Conservation (phyloP, 2,888 invertebrate genomes). For the Agrochola litura region DNA sequence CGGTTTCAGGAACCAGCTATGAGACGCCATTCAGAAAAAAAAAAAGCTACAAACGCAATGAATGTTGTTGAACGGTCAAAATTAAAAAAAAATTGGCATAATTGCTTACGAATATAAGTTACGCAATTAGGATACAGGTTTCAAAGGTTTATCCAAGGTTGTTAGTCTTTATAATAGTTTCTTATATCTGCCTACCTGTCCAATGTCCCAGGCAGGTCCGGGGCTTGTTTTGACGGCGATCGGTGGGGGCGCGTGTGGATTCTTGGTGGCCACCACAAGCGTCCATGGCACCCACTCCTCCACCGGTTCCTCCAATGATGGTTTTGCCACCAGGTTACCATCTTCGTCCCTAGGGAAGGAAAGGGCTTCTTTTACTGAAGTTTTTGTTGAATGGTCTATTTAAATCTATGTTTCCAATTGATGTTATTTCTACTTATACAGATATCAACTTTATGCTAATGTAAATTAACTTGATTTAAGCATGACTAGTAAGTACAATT, state of each 20-base stretch:
- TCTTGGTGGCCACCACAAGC: slow-evolving; percentile 79
- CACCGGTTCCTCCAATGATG: slow-evolving; percentile 72
- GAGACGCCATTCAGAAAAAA: too few relatives aligned
- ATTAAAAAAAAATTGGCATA: too few relatives aligned
- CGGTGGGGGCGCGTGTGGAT: slow-evolving; percentile 84
- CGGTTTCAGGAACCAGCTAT: too few relatives aligned
- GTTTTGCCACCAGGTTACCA: slow-evolving; percentile 72
- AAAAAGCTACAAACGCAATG: too few relatives aligned
- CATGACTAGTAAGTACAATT: too few relatives aligned
- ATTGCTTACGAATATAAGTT: too few relatives aligned
- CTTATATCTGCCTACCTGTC: slow-evolving; percentile 73
- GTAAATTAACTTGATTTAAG: too few relatives aligned
- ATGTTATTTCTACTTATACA: too few relatives aligned
- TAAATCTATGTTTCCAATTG: too few relatives aligned
- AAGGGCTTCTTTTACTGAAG: not conserved
- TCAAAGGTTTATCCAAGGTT: not conserved
- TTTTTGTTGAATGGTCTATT: not conserved
- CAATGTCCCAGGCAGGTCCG: slow-evolving; percentile 87
- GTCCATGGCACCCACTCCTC: slow-evolving; percentile 88
- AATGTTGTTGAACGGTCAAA: too few relatives aligned
- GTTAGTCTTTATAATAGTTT: not conserved
- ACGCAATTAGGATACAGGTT: too few relatives aligned
- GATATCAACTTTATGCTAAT: too few relatives aligned
- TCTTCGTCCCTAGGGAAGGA: slow-evolving; percentile 66
- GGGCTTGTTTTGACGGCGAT: slow-evolving; percentile 80